Conservation (phyloP, 1,140 invertebrate genomes). For the Drosophila equinoxialis region DNA sequence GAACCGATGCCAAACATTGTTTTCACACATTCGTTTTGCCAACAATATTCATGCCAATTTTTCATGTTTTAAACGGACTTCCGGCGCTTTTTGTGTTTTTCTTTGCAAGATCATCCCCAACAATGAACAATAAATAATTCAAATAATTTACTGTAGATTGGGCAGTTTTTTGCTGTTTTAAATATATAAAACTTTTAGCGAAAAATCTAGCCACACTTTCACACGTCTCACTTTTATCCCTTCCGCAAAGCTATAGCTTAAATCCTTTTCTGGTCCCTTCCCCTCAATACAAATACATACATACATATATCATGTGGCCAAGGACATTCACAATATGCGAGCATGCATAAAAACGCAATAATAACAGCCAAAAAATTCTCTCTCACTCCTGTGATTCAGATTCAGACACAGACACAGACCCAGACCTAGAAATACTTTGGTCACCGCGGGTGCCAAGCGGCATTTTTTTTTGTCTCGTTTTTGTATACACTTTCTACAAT, state of each 20-base stretch:
- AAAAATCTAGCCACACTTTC: constrained; percentile 50
- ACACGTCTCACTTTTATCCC: constrained; percentile 41
- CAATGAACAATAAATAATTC: constrained; percentile 57
- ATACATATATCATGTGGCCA: constrained; percentile 74
- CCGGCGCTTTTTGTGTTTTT: not conserved
- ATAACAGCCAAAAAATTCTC: constrained; percentile 59
- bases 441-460: constrained; percentile 67
- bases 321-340: constrained; percentile 79
- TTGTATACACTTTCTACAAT: constrained; percentile 25
- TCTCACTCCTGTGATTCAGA: constrained; percentile 11
- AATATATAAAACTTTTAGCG: constrained; percentile 74
- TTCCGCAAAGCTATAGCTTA: not conserved
- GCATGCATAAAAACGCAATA: constrained; percentile 80
- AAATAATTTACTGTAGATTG: constrained; percentile 64
- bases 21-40: not conserved
- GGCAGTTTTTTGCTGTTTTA: constrained; percentile 31
- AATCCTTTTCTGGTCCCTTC: constrained; percentile 37
- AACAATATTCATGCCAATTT: constrained; percentile 3
- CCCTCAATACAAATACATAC: constrained; percentile 46
- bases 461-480: constrained; percentile 38
- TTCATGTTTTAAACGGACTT: constrained; percentile 13
- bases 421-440: constrained; percentile 69
- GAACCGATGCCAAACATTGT: too few relatives aligned
- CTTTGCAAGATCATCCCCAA: not conserved
- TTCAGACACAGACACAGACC: not conserved